Conservation (phyloP, 2,113 vertebrate genomes). For the Platysteira castanea region DNA sequence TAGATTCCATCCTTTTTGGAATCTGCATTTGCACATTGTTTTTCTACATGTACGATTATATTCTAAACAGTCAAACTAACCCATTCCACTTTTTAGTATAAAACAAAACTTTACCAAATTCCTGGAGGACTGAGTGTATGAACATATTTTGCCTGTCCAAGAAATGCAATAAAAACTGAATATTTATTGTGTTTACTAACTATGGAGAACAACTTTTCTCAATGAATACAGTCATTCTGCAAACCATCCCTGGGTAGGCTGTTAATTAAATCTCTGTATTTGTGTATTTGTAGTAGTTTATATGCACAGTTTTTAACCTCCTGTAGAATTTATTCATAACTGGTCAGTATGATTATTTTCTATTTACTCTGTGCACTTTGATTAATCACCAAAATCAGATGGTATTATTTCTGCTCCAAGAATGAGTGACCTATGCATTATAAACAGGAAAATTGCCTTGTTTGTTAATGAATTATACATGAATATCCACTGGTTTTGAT, state of each 20-base stretch:
- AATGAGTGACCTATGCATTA: neutral
- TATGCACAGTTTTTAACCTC: neutral
- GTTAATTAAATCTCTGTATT: neutral
- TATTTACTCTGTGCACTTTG: neutral
- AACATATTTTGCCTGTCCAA: neutral
- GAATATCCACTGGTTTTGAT: neutral
- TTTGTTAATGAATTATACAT: constrained; percentile 31
- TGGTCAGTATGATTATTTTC: constrained; percentile 22
- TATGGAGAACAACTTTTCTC: neutral
- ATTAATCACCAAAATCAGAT: constrained; percentile 31
- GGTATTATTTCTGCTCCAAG: neutral
- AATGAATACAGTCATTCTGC: neutral
- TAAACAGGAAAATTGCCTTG: neutral
- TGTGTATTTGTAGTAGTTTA: neutral
- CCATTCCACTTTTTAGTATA: neutral
- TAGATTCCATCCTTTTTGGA: neutral
- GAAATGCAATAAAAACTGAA: neutral
- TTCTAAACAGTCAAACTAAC: neutral
- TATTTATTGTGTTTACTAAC: neutral
- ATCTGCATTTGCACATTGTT: neutral
- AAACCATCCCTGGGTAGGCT: neutral
- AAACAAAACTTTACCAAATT: neutral
- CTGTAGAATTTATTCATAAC: neutral
- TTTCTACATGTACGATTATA: neutral
- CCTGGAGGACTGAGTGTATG: neutral